A percentile compares a stretch with the other conserved stretches of the same genome.
Conservation (phyloP, 2,888 invertebrate genomes). For the Hydroisotoma schaefferi region DNA sequence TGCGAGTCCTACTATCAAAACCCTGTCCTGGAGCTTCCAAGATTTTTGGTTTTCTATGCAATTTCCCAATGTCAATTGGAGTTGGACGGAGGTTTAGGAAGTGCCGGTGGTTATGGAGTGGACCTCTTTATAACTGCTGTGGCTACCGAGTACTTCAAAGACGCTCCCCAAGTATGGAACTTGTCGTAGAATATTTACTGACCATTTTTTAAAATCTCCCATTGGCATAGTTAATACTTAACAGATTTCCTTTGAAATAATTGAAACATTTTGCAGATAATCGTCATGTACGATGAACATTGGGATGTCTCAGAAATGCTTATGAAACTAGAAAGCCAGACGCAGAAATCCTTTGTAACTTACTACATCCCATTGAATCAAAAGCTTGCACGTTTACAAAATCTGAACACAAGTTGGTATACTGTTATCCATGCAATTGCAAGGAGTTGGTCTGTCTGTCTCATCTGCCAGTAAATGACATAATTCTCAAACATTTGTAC, state of each 20-base stretch:
- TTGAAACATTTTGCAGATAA: constrained; percentile 24
- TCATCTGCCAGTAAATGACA: background rate
- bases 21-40: constrained; percentile 23
- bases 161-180: constrained; percentile 34
- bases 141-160: constrained; percentile 38
- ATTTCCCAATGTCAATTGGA: constrained; percentile 28
- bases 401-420: constrained; percentile 21
- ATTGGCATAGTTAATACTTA: background rate
- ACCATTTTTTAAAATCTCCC: no score
- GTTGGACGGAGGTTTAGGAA: constrained; percentile 11
- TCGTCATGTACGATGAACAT: constrained; percentile 45
- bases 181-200: no score
- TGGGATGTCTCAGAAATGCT: constrained; percentile 46
- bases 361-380: constrained; percentile 44
- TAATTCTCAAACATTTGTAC: background rate
- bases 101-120: constrained; percentile 23
- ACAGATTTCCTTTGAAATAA: background rate
- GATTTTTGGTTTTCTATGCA: constrained; percentile 29
- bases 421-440: no score
- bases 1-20: constrained; percentile 30
- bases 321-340: constrained; percentile 27
- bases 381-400: constrained; percentile 12
- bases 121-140: constrained; percentile 39
- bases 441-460: no score
- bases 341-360: constrained; percentile 41